A percentile compares a stretch with the other conserved stretches of the same genome.
Evolutionary conservation across 1,140 invertebrate genomes (phyloP).

Genomic region (Drosophila micromelanica): DNA sequence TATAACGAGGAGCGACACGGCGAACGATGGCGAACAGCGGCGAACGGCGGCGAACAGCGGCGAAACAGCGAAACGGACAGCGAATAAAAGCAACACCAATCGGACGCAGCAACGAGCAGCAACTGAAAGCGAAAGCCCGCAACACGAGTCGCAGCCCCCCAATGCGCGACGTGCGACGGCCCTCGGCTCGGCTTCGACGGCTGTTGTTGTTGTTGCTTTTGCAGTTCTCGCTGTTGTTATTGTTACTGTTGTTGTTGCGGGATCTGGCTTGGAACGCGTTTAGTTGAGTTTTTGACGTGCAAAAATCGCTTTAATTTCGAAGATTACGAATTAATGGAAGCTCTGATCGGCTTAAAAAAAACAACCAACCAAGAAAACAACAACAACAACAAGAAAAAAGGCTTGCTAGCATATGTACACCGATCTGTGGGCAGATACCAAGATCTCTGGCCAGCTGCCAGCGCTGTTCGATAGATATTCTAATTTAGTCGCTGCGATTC

Average conservation of each 20-base stretch:
- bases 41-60: conserved; percentile 13
- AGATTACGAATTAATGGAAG: conserved; percentile 36
- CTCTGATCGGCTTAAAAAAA: not conserved
- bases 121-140: conserved; percentile 80
- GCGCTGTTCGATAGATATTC: conserved; percentile 55
- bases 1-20: conserved; percentile 7
- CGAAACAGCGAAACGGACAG: conserved; percentile 23
- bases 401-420: conserved; percentile 7
- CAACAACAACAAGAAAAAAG: conserved; percentile 8
- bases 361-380: too few species aligned
- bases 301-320: conserved; percentile 53
- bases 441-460: too few species aligned
- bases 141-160: conserved; percentile 52
- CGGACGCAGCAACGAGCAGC: conserved; percentile 76
- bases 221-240: not conserved
- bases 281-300: conserved; percentile 41
- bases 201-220: not conserved
- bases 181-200: conserved; percentile 44
- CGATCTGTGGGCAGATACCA: conserved; percentile 19
- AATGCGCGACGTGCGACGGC: conserved; percentile 52
- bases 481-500: conserved; percentile 69
- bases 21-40: conserved; percentile 12
- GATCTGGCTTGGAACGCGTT: conserved; percentile 50
- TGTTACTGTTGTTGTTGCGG: conserved; percentile 11
- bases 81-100: conserved; percentile 69